Evolutionary conservation across 2,888 invertebrate genomes (phyloP), one percentile per base, ranked within the genome.

Genomic region (Mycalesis mineus): DNA sequence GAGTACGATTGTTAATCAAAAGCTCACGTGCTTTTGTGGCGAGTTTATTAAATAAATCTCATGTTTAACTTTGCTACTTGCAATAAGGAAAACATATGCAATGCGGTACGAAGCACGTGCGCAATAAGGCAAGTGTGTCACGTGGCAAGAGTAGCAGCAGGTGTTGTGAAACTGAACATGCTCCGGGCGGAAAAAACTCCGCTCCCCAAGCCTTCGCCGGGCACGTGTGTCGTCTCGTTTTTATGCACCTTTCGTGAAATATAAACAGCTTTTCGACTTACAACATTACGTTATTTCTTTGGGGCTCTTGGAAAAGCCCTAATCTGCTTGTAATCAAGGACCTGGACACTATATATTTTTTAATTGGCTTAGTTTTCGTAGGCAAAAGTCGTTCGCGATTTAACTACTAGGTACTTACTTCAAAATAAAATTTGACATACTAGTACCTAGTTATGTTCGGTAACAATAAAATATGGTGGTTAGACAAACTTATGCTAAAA

Each of bases 81-180:
- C 15, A 42, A 52, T 33, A 52, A 33, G 52, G 52, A 60, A 61
- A 61, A 58, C 55, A 58, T 63, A 62, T 57, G 57, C 33, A 57
- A 49, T 60, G 55, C n/a, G 62, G 62, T 66, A 33, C 36, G 63
- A 60, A 62, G 47, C 64, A 64, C 67, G 66, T 65, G 66, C 64
- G 65, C 55, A 52, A 51, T 55, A 54, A 63, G 53, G 55, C 51
- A 47, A 44, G 59, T 52, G 52, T 63, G 70, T 75, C 79, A 75
- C 74, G 72, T 65, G 75, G 67, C 64, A 15, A 62, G 73, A 72
- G 72, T 74, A 69, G 69, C 66, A 51, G 67, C 66, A 59, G 62
- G 67, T 62, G 68, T 75, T 71, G 72, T 70, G 70, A 74, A 65
- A 69, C 58, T 56, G 67, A 72, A 63, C 63, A 68, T 55, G 65